phyloP scores from a whole-genome alignment of 2,797 vertebrate genomes.

The Calcarius lapponicus region DNA sequence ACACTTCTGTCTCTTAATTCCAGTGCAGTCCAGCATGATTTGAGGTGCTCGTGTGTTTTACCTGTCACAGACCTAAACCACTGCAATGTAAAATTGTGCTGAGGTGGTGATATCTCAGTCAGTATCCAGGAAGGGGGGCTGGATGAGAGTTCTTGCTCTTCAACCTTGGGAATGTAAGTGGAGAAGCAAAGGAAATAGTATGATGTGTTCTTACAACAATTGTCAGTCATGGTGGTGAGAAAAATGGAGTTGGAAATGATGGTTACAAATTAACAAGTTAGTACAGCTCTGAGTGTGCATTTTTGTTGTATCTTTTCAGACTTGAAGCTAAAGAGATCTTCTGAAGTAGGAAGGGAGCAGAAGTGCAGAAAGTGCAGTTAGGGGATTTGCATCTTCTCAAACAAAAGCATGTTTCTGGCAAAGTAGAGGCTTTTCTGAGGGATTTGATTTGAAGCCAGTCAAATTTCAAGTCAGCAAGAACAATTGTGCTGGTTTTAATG shows the following conservation, averaged over 20 bases:
- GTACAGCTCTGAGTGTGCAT: background rate
- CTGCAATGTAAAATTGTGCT: background rate
- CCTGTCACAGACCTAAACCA: background rate
- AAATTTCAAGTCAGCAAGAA: background rate
- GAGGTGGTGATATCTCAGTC: background rate
- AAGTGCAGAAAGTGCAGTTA: background rate
- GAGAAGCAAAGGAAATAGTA: background rate
- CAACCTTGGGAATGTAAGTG: background rate
- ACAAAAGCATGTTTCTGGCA: background rate
- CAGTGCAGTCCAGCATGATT: background rate
- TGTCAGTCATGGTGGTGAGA: background rate
- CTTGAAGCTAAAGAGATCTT: background rate
- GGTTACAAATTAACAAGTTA: background rate
- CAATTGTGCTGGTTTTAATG: background rate
- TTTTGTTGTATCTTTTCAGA: background rate
- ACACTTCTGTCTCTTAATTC: background rate
- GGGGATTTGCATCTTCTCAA: background rate
- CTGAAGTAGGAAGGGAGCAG: background rate
- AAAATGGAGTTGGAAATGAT: background rate
- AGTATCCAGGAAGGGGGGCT: background rate
- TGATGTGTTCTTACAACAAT: fast-evolving
- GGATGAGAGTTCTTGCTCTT: background rate
- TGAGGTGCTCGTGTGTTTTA: background rate
- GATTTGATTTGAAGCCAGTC: background rate
- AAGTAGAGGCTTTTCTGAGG: background rate